These are phyloP conservation scores for Torymus texanus DNA, from an alignment of 2,888 invertebrate genomes.

Conservation along the genomic window DNA sequence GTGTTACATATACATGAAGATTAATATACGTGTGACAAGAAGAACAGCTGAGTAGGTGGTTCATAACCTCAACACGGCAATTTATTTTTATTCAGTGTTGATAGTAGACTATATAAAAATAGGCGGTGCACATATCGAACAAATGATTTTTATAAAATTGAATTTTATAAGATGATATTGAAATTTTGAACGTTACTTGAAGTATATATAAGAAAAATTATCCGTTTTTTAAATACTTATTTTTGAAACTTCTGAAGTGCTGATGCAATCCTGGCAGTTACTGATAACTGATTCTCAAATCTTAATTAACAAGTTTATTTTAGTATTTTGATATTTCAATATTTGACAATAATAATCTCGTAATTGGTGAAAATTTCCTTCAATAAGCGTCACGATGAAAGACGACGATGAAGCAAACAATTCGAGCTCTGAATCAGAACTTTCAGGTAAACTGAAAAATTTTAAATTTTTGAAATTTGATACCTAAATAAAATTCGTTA, in stretches of 20 bases:
- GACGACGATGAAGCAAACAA: constrained; percentile 59
- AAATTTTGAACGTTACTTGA: too few relatives aligned
- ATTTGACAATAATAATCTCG: not conserved
- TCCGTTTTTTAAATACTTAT: too few relatives aligned
- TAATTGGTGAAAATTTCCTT: not conserved
- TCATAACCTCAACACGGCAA: constrained; percentile 44
- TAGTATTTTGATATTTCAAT: constrained; percentile 12
- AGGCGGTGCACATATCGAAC: too few relatives aligned
- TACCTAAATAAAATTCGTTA: constrained; percentile 11
- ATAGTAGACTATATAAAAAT: not conserved
- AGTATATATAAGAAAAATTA: too few relatives aligned
- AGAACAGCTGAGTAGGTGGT: constrained; percentile 36
- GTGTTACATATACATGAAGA: not conserved
- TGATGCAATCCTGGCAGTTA: constrained; percentile 33
- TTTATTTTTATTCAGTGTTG: constrained; percentile 19
- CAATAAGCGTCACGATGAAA: constrained; percentile 56
- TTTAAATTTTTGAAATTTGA: not conserved
- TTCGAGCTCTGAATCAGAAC: constrained; percentile 53
- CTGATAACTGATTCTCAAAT: constrained; percentile 1
- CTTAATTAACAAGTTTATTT: constrained; percentile 17
- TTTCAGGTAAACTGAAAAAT: constrained; percentile 59
- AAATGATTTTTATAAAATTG: too few relatives aligned
- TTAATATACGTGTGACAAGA: not conserved
- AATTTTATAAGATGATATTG: too few relatives aligned
- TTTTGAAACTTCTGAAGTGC: not conserved